phyloP scores from a whole-genome alignment of 2,113 vertebrate species.

The Balaenoptera acutorostrata region DNA sequence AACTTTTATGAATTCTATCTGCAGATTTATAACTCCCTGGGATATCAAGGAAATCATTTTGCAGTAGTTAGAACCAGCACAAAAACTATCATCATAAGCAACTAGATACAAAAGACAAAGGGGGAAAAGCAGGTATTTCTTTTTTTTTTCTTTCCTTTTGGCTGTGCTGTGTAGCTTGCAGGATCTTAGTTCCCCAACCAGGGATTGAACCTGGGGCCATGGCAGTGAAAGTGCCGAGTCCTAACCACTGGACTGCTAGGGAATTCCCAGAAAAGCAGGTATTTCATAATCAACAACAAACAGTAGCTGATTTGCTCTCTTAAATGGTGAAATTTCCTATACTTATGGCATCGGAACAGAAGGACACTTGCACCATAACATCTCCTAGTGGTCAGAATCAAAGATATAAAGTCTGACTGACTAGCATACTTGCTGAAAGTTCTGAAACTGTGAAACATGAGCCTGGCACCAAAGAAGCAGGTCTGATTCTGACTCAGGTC shows the following conservation, averaged over 20 bases:
- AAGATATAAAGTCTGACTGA: not conserved
- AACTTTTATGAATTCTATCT: not conserved
- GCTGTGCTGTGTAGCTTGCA: not conserved
- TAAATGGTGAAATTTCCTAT: not conserved
- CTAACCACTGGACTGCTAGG: not conserved
- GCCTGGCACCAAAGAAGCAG: not conserved
- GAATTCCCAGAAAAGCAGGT: not conserved
- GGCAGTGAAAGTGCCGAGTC: not conserved
- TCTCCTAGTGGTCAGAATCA: not conserved
- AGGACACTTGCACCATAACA: not conserved
- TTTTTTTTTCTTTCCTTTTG: not conserved
- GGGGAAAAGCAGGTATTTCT: not conserved
- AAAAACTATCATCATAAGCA: not conserved
- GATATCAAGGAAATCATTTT: not conserved
- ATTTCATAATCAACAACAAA: not conserved
- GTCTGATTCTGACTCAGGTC: not conserved
- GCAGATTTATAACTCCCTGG: not conserved
- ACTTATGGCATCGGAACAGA: not conserved
- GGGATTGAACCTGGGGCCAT: not conserved
- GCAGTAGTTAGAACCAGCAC: not conserved
- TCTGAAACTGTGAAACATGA: not conserved
- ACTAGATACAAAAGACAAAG: slow-evolving; percentile 32
- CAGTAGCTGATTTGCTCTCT: not conserved
- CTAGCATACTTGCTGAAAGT: not conserved
- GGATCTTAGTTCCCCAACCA: not conserved